Conservation (phyloP, 2,797 vertebrate species). For the Psittacula echo region DNA sequence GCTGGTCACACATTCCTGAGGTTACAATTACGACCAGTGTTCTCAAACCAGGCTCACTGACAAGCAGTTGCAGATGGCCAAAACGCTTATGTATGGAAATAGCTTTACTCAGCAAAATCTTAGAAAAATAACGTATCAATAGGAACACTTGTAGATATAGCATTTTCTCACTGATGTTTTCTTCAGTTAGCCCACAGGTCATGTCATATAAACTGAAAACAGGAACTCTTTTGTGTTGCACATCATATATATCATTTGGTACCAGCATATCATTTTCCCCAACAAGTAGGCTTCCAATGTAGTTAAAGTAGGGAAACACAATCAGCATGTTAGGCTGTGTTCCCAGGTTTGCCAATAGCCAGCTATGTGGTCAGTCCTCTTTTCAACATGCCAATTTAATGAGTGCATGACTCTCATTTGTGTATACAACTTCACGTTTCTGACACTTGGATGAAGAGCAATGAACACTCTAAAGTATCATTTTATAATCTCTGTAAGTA, state of each 20-base stretch:
- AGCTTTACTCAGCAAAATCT: slow-evolving; percentile 81
- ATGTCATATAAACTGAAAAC: slow-evolving; percentile 11
- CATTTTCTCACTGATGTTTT: slow-evolving; percentile 40
- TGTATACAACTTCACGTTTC: not conserved
- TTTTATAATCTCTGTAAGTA: not conserved
- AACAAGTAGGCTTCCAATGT: not conserved
- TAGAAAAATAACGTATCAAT: slow-evolving; percentile 72
- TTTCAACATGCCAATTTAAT: not conserved
- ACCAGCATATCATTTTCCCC: not conserved
- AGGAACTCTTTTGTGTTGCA: slow-evolving; percentile 45
- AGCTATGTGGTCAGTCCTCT: not conserved
- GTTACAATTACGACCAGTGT: slow-evolving; percentile 88
- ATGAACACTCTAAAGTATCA: rapidly evolving
- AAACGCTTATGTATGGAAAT: slow-evolving; percentile 77
- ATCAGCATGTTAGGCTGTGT: not conserved
- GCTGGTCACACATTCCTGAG: slow-evolving; percentile 89
- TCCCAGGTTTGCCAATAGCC: not conserved
- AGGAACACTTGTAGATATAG: slow-evolving; percentile 65
- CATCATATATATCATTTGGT: slow-evolving; percentile 8
- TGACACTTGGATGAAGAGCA: not conserved
- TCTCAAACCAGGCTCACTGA: slow-evolving; percentile 81
- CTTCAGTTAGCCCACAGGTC: slow-evolving; percentile 48
- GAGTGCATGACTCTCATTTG: not conserved
- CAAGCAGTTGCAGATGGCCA: slow-evolving; percentile 90
- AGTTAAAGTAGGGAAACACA: slow-evolving; percentile 8